These are phyloP conservation scores for Pollicipes pollicipes DNA, from an alignment of 1,140 invertebrate genomes.

Conservation along the genomic window DNA sequence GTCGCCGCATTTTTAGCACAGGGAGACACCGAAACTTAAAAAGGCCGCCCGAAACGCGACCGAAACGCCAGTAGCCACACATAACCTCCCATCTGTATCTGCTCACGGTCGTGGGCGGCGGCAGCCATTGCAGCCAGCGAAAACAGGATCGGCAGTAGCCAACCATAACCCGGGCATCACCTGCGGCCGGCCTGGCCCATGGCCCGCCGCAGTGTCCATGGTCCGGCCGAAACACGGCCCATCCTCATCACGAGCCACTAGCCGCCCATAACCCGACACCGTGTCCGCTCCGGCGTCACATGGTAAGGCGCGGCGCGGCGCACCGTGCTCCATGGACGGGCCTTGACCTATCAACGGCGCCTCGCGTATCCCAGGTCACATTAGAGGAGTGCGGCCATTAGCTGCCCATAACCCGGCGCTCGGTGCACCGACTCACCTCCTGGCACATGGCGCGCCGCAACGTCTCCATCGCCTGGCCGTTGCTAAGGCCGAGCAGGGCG, in stretches of 20 bases:
- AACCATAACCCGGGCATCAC: neutral
- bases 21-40: too few species aligned
- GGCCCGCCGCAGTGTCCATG: neutral
- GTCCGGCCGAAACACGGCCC: neutral
- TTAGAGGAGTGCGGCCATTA: too few species aligned
- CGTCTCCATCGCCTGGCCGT: slow-evolving; percentile 88
- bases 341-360: too few species aligned
- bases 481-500: slow-evolving; percentile 65
- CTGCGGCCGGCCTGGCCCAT: neutral
- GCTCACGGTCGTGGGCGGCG: too few species aligned
- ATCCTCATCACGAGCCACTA: neutral
- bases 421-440: slow-evolving; percentile 26
- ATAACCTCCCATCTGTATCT: too few species aligned
- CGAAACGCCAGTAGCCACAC: too few species aligned
- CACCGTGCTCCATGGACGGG: neutral
- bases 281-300: neutral
- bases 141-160: neutral
- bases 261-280: neutral
- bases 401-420: neutral
- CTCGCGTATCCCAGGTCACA: too few species aligned
- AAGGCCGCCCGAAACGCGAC: too few species aligned
- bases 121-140: too few species aligned
- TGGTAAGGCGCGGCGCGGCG: neutral
- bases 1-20: too few species aligned
- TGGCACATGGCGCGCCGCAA: slow-evolving; percentile 68